Percentiles rank a stretch among this genome's conserved stretches.
Conservation (phyloP, 2,797 vertebrate species). For the Sparidentex hasta region DNA sequence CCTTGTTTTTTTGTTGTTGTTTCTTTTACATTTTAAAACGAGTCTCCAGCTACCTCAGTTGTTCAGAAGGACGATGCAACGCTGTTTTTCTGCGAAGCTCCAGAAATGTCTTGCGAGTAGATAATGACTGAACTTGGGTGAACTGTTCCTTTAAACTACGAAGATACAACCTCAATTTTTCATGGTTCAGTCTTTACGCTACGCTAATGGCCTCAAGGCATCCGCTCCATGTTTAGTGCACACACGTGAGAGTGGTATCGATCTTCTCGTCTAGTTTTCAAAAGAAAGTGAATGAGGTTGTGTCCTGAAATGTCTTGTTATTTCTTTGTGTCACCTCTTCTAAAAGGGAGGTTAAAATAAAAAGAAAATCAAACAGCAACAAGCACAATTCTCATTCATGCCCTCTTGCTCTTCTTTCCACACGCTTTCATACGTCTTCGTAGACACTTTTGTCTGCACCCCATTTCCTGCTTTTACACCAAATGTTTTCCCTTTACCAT, state of each 20-base stretch:
- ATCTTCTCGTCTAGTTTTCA: not conserved
- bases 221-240: too few species aligned
- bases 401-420: not conserved
- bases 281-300: not conserved
- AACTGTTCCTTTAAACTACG: too few species aligned
- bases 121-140: not conserved
- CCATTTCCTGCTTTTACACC: not conserved
- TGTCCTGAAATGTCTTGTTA: too few species aligned
- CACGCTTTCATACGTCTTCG: not conserved
- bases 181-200: not conserved
- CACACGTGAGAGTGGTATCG: not conserved
- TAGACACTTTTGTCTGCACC: not conserved
- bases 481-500: not conserved
- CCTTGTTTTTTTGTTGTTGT: too few species aligned
- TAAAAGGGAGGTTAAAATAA: not conserved
- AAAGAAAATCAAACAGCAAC: not conserved
- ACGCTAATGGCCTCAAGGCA: not conserved
- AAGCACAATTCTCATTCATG: not conserved
- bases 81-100: too few species aligned
- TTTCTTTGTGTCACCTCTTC: not conserved
- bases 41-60: too few species aligned
- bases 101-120: too few species aligned
- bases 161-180: too few species aligned
- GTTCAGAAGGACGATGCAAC: too few species aligned
- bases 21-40: too few species aligned